A percentile compares a stretch with the other conserved stretches of the same genome.
These are phyloP conservation scores for Agrotis ipsilon DNA, from an alignment of 2,888 invertebrate genomes.

Conservation along the genomic window DNA sequence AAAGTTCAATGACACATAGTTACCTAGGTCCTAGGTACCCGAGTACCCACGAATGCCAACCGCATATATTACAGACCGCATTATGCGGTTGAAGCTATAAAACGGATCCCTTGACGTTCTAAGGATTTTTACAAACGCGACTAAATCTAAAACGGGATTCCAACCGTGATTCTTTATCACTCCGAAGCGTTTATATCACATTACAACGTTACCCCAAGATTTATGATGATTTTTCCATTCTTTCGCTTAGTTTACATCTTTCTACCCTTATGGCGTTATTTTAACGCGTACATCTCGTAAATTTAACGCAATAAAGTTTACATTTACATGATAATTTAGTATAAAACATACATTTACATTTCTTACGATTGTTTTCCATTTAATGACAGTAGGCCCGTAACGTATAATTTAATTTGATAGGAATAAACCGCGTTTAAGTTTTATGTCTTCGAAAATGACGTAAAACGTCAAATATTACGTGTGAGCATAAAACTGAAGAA, in stretches of 20 bases:
- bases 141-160: constrained; percentile 76
- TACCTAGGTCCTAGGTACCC: constrained; percentile 49
- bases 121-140: constrained; percentile 79
- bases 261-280: constrained; percentile 59
- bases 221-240: constrained; percentile 79
- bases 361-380: constrained; percentile 52
- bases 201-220: constrained; percentile 77
- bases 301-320: constrained; percentile 70
- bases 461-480: constrained; percentile 36
- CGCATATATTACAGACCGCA: constrained; percentile 74
- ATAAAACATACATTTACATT: constrained; percentile 63
- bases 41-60: constrained; percentile 49
- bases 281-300: constrained; percentile 64
- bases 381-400: constrained; percentile 36
- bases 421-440: constrained; percentile 55
- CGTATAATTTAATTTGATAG: constrained; percentile 62
- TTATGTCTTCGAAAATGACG: constrained; percentile 48
- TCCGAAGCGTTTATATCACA: constrained; percentile 78
- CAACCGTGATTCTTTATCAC: constrained; percentile 78
- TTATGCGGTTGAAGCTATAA: constrained; percentile 85
- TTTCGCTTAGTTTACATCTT: constrained; percentile 66
- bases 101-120: constrained; percentile 82
- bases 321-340: constrained; percentile 71
- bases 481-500: constrained; percentile 34
- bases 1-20: constrained; percentile 55